Base-by-base conservation (phyloP, 2,797 vertebrate genomes). In the Channallabes apus region DNA sequence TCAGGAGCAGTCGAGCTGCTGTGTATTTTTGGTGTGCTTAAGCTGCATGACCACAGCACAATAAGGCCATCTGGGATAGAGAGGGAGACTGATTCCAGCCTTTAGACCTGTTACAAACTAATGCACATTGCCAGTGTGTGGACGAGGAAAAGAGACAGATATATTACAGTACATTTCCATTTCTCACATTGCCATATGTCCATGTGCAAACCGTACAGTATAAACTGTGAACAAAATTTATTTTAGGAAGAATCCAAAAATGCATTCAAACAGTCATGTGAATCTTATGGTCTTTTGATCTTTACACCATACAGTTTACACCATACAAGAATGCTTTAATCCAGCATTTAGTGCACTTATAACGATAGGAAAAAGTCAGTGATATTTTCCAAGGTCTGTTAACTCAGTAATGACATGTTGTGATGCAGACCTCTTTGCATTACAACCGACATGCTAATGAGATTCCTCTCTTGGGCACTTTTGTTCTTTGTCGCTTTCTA, bases 21-120 rank as follows among this genome's bases (percentile, higher is more conserved):
- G 82, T 77, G n/a, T 78, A 79, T 85, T 81, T 84, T 68, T 80
- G 56, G 32, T 81, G 46, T 59, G 69, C 41, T 38, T 86, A 82
- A 82, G 46, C 62, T 89, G 0, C 83, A 91, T 35, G 59, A 88
- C 84, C 91, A 68, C 81, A 78, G 79, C 54, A 83, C 86, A 91
- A 90, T 88, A 85, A 89, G 54, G 71, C 77, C 84, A 80, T 72
- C 76, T 80, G 80, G 38, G 56, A 78, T 20, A 1, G 67, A 71
- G 81, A 38, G 24, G 69, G 35, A 62, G 11, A 67, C 58, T 41
- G 80, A 71, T 24, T 71, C 6, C 15, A 41, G 73, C n/a, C 54
- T 75, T 65, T 62, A 75, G 46, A 15, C 27, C 32, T 24, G 27
- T 38, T 67, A 78, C 64, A 35, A 61, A 61, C 3, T 8, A 51